These are phyloP conservation scores for Nycticryphes semicollaris DNA, from an alignment of 2,113 vertebrate species.

Conservation along the genomic window DNA sequence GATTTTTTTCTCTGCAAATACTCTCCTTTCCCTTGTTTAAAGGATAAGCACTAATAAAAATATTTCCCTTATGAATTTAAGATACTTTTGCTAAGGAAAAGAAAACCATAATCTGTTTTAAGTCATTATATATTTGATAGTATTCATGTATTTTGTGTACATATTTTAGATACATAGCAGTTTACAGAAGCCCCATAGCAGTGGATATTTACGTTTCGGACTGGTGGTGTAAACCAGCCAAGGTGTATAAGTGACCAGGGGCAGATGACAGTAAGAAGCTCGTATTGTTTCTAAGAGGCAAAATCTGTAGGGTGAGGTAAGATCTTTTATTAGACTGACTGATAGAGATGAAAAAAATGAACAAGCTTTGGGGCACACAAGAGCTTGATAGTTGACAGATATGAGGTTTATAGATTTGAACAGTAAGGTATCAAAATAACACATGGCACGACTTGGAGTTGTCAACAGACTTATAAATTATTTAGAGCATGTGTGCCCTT, in stretches of 20 bases:
- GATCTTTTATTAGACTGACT: background rate
- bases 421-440: conserved; percentile 48
- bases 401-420: background rate
- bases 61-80: conserved; percentile 1
- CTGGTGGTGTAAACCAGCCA: background rate
- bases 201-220: background rate
- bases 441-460: conserved; percentile 44
- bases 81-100: background rate
- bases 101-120: background rate
- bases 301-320: background rate
- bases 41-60: conserved; percentile 32
- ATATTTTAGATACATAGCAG: background rate
- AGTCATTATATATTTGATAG: background rate
- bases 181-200: background rate
- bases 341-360: background rate
- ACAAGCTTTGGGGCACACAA: conserved; percentile 31
- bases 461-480: conserved; percentile 54
- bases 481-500: conserved; percentile 27
- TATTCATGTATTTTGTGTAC: background rate
- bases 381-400: conserved; percentile 1
- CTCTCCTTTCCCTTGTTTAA: conserved; percentile 7
- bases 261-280: background rate
- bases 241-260: background rate
- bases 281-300: background rate
- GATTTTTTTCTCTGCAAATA: conserved; percentile 33